Conservation (phyloP, 2,113 vertebrate species). For the Carassius carassius region DNA sequence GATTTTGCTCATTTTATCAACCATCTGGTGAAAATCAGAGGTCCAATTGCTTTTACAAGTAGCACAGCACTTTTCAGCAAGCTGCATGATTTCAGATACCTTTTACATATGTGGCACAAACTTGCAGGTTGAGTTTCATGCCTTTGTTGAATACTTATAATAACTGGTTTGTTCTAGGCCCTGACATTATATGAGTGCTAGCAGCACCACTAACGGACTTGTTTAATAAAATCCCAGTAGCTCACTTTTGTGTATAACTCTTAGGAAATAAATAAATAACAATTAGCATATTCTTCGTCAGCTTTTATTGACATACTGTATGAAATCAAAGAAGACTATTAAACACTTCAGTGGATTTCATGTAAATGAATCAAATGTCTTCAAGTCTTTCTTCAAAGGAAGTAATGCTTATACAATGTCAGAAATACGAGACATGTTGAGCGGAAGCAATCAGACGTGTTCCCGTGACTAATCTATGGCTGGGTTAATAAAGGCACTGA, state of each 20-base stretch:
- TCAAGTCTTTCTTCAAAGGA: neutral
- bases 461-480: conserved; percentile 49
- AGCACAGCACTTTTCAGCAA: neutral
- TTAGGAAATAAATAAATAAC: neutral
- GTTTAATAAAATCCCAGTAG: neutral
- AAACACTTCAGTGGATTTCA: neutral
- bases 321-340: neutral
- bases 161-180: neutral
- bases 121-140: neutral
- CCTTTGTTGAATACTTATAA: neutral
- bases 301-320: neutral
- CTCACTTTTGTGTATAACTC: neutral
- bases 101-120: neutral
- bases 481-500: conserved; percentile 65
- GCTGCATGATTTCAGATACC: neutral
- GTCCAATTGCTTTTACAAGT: neutral
- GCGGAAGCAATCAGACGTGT: neutral
- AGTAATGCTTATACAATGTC: neutral
- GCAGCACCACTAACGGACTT: neutral
- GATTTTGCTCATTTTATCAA: neutral
- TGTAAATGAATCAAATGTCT: neutral
- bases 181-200: neutral
- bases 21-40: neutral
- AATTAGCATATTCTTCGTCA: neutral
- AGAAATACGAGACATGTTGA: neutral